Evolutionary conservation across 2,888 invertebrate species (phyloP), one percentile per base, ranked within the genome.

Genomic region (Zaprionus bogoriensis): DNA sequence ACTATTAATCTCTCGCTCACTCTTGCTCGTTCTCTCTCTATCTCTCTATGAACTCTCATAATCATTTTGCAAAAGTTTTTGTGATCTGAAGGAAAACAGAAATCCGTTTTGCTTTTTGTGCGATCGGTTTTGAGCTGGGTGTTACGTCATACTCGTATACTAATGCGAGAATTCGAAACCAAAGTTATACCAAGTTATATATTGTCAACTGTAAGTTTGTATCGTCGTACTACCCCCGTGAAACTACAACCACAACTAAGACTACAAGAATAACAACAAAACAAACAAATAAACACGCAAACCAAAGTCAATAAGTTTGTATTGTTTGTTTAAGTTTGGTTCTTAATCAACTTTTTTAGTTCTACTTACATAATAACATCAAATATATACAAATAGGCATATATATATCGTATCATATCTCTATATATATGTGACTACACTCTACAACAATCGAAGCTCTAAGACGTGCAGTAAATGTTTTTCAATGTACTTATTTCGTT

Each of bases 391-490:
- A 59, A 55, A 54, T 62, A 51, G 62, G 41, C 50, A 48, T 30
- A 52, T 53, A 39, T 53, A 47, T 42, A 20, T 25, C 9, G 38
- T n/a, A n/a, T n/a, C 14, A 32, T 32, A 50, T 57, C 25, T 52
- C 6, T 54, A 47, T 65, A 57, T 59, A 57, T 68, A 51, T 72
- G 53, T 60, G 44, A 20, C 22, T 25, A 80, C 74, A 67, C 70
- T 66, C 36, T 71, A 62, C 67, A 61, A 66, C 22, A 87, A 89
- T 89, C 89, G 89, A 89, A 89, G 89, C 89, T 89, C 89, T 89
- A 80, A 77, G 87, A 88, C 88, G 86, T 89, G 83, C 89, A 89
- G 89, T 89, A 86, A 88, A 81, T 78, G 76, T 77, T 74, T 74
- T 77, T 78, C 65, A 70, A 75, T 82, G 76, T 83, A 71, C 63